A percentile compares a stretch with the other conserved stretches of the same genome.
phyloP scores from a whole-genome alignment of 2,888 invertebrate species.

The Leptodirus hochenwartii region DNA sequence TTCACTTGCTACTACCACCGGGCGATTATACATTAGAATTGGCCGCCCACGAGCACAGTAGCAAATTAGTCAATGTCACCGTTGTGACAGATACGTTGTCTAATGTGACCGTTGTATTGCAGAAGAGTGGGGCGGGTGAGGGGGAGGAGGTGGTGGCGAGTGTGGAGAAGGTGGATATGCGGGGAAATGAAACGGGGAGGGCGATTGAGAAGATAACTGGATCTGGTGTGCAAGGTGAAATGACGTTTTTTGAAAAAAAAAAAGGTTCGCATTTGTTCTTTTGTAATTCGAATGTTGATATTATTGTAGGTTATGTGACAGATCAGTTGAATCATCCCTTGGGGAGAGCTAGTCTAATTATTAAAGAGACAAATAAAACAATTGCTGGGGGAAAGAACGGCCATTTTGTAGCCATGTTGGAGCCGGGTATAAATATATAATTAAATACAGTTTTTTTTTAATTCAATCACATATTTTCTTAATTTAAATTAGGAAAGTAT shows the following conservation, averaged over 20 bases:
- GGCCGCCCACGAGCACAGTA: constrained; percentile 39
- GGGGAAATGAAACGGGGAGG: background rate
- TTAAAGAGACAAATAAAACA: constrained; percentile 27
- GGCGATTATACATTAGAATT: constrained; percentile 46
- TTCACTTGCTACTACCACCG: constrained; percentile 49
- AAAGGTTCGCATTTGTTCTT: background rate
- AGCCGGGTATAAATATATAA: no score
- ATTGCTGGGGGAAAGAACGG: constrained; percentile 27
- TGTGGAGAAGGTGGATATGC: constrained; percentile 2
- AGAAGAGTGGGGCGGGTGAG: constrained; percentile 1
- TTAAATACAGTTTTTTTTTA: no score
- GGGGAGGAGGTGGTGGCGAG: background rate
- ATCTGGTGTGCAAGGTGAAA: constrained; percentile 7
- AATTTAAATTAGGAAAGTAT: no score
- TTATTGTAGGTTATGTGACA: constrained; percentile 34
- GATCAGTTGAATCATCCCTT: constrained; percentile 41
- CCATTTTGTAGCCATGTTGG: constrained; percentile 30
- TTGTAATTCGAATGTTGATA: constrained; percentile 1
- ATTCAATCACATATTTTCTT: no score
- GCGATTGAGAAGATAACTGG: constrained; percentile 5
- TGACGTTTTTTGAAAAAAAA: background rate
- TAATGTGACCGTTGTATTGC: constrained; percentile 7
- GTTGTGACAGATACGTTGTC: constrained; percentile 6
- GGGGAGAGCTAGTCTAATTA: constrained; percentile 29
- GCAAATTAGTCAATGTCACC: constrained; percentile 26